Conservation (phyloP, 2,888 invertebrate genomes). For the Uropetala carovei region DNA sequence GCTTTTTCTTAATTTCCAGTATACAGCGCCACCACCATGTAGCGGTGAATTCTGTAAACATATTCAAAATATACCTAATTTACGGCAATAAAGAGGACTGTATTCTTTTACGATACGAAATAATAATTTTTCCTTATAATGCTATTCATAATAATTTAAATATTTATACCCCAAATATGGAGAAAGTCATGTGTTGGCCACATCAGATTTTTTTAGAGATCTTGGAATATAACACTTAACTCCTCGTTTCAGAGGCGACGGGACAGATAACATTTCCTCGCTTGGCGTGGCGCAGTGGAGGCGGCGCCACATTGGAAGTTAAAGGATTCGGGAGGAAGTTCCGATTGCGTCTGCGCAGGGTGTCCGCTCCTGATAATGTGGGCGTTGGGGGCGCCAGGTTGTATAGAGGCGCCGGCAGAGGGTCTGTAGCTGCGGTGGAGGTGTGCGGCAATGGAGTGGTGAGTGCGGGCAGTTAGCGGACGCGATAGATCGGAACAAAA, state of each 20-base stretch:
- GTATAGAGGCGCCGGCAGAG: constrained; percentile 33
- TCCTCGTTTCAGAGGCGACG: neutral
- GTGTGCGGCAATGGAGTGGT: constrained; percentile 37
- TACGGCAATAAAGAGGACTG: too few relatives aligned
- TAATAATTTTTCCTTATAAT: too few relatives aligned
- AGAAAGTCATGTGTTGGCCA: too few relatives aligned
- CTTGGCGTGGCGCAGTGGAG: constrained; percentile 38
- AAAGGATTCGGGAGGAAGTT: constrained; percentile 52
- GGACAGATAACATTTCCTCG: constrained; percentile 25
- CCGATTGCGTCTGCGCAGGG: constrained; percentile 45
- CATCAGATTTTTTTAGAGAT: too few relatives aligned
- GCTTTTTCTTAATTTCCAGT: too few relatives aligned
- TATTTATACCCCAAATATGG: too few relatives aligned
- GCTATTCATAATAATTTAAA: too few relatives aligned
- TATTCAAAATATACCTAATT: too few relatives aligned
- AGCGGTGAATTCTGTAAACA: too few relatives aligned
- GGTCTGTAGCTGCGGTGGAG: constrained; percentile 46
- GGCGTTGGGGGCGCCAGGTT: neutral
- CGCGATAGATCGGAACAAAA: neutral
- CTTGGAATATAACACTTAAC: neutral
- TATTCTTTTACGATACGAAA: too few relatives aligned
- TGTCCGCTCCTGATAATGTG: neutral
- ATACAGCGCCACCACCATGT: too few relatives aligned
- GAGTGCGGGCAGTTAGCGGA: neutral
- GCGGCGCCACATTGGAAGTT: constrained; percentile 24